A percentile compares a stretch with the other conserved stretches of the same genome.
Evolutionary conservation across 2,797 vertebrate genomes (phyloP).

Genomic region (Gastrophryne carolinensis): DNA sequence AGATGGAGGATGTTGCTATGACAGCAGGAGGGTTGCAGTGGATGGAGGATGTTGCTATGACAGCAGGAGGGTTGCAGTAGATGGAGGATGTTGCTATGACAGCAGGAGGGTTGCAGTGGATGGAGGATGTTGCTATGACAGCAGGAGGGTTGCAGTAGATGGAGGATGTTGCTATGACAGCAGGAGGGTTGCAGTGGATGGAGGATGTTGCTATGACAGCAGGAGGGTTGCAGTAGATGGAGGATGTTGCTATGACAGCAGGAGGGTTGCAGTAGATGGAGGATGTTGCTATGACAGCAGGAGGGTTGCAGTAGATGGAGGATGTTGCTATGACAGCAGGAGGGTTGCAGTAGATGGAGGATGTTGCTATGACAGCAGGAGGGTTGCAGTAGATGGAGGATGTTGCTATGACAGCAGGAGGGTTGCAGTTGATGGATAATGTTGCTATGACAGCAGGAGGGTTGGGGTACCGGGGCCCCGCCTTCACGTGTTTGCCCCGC

Average conservation of each 20-base stretch:
- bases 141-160: not conserved
- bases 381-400: not conserved
- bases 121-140: slow-evolving; percentile 63
- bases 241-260: not conserved
- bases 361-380: not conserved
- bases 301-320: not conserved
- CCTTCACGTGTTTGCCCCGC: not conserved
- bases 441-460: no score
- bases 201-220: slow-evolving; percentile 58
- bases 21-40: not conserved
- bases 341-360: slow-evolving; percentile 62
- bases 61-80: not conserved
- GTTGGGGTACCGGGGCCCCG: no score
- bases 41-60: slow-evolving; percentile 62
- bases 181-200: slow-evolving; percentile 42
- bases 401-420: not conserved
- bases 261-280: slow-evolving; percentile 61
- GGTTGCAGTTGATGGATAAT: no score
- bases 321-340: not conserved
- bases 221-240: not conserved
- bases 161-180: not conserved
- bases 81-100: not conserved
- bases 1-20: not conserved
- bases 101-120: not conserved
- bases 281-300: not conserved